Conservation (phyloP, 2,113 vertebrate species). For the Nicator chloris region DNA sequence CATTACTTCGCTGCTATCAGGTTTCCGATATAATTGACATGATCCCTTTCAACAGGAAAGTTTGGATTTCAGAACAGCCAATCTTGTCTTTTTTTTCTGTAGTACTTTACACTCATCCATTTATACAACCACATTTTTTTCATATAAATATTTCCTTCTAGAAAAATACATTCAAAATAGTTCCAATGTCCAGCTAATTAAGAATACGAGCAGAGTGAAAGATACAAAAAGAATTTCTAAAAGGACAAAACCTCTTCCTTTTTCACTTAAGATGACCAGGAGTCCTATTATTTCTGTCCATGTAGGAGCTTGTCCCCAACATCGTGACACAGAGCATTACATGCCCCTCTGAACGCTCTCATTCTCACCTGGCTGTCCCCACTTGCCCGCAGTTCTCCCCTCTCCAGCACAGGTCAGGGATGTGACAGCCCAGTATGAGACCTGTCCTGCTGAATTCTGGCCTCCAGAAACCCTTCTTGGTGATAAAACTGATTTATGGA, state of each 20-base stretch:
- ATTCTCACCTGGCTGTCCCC: background rate
- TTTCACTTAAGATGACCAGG: background rate
- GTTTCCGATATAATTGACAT: background rate
- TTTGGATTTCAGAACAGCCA: background rate
- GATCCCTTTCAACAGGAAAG: background rate
- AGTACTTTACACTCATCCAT: background rate
- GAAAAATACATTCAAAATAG: background rate
- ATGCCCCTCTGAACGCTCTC: background rate
- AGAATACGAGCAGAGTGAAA: background rate
- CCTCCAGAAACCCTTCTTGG: background rate
- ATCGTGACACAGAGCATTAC: rapidly evolving
- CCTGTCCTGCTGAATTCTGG: background rate
- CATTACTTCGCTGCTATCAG: background rate
- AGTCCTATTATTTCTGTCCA: background rate
- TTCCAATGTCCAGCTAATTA: background rate
- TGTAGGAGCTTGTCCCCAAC: background rate
- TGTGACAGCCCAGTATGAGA: background rate
- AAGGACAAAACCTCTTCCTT: background rate
- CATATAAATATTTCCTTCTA: background rate
- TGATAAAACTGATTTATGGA: background rate
- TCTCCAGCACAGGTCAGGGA: background rate
- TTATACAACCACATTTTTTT: background rate
- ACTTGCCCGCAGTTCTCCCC: background rate
- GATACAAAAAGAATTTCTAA: background rate
- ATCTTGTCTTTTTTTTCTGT: background rate